Evolutionary conservation across 1,140 invertebrate genomes (phyloP), one percentile per base, ranked within the genome.

Genomic region (Halictus rubicundus): DNA sequence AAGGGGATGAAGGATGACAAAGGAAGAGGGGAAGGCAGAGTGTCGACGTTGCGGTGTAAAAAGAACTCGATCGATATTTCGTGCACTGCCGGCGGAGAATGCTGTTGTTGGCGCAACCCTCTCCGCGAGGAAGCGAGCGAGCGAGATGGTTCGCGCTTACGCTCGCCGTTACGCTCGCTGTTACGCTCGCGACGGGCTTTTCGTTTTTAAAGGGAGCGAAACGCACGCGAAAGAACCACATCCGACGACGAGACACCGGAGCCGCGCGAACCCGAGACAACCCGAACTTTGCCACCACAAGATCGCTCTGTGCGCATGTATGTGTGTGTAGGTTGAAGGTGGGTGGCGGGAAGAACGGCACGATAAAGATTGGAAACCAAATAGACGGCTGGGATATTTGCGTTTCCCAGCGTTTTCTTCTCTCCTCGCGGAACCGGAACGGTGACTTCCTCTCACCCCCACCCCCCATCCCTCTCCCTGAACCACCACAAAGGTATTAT

Each of bases 21-120:
- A 73, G 37, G 52, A 52, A 19, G 66, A 64, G 23, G 60, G 27
- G 59, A 52, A 75, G 83, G 46, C 23, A 69, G 64, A 68, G 60
- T 68, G 82, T 80, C 82, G 79, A 77, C 69, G 68, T 72, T 83
- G 80, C 74, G 81, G 83, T 88, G 65, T 85, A 64, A 87, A 80
- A 87, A 83, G 75, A 87, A 78, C 78, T 63, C 83, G 87, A 88
- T 88, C 85, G 85, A 88, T 88, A 88, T 88, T 87, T 81, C 87
- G 78, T 73, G 69, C 76, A 68, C 79, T 49, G 52, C 81, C 61
- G 59, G 76, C 72, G 68, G 75, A 68, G 74, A 57, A 71, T 83
- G 59, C 82, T 81, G 61, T 25, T 74, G 59, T 25, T 74, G 59
- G 46, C 49, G 49, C 46, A 57, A 32, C 69, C 27, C 78, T 71